phyloP scores from a whole-genome alignment of 2,113 vertebrate genomes.

The Crotalus tigris region DNA sequence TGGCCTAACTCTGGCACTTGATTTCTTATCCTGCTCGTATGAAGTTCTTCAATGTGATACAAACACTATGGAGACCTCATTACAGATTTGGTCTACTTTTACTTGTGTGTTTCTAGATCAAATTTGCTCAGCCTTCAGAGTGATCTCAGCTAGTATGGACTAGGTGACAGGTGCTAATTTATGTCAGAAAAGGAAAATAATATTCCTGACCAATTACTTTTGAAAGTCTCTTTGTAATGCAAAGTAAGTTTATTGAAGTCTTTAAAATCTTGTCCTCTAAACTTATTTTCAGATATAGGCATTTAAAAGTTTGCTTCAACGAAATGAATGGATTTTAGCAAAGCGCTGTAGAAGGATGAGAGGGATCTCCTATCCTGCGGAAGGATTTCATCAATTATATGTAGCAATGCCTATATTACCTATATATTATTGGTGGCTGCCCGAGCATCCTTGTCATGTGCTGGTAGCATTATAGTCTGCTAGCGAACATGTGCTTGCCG shows the following conservation, averaged over 20 bases:
- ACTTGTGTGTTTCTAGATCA: not conserved
- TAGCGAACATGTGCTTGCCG: not conserved
- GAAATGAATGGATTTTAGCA: not conserved
- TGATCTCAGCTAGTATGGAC: not conserved
- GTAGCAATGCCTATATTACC: constrained; percentile 1
- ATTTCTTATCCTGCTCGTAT: not conserved
- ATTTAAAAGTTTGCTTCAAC: not conserved
- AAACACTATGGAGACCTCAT: not conserved
- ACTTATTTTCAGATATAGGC: not conserved
- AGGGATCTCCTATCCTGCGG: not conserved
- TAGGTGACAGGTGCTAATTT: not conserved
- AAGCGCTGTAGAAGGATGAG: not conserved
- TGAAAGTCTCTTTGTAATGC: not conserved
- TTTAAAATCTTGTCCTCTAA: not conserved
- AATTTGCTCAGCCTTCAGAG: not conserved
- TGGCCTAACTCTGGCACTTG: not conserved
- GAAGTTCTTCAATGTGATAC: not conserved
- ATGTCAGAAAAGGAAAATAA: not conserved
- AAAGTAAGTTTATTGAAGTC: not conserved
- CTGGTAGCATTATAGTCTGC: not conserved
- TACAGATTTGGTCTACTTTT: not conserved
- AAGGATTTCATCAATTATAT: constrained; percentile 4
- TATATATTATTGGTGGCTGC: constrained; percentile 2
- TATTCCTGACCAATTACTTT: not conserved
- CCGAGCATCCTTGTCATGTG: constrained; percentile 13